Evolutionary conservation across 2,797 vertebrate species (phyloP).

Genomic region (Tragelaphus oryx): DNA sequence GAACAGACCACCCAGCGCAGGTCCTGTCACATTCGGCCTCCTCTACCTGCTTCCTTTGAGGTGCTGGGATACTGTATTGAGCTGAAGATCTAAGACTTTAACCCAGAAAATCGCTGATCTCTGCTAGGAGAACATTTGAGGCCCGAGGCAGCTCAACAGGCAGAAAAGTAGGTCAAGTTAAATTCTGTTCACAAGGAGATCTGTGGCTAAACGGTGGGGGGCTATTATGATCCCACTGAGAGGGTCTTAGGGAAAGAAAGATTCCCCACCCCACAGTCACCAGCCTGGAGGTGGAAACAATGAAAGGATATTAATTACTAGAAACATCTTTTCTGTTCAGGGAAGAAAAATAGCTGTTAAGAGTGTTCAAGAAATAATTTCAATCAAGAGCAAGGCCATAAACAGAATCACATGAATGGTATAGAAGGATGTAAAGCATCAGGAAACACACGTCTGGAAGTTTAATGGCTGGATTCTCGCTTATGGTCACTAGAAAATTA

Average conservation of each 20-base stretch:
- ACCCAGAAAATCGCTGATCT: constrained; percentile 52
- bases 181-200: not conserved
- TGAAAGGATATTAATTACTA: constrained; percentile 17
- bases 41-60: constrained; percentile 44
- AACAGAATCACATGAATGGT: constrained; percentile 24
- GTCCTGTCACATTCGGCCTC: not conserved
- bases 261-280: not conserved
- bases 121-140: constrained; percentile 35
- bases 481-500: constrained; percentile 68
- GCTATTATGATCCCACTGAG: not conserved
- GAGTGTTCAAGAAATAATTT: constrained; percentile 41
- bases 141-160: constrained; percentile 32
- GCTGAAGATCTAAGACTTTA: constrained; percentile 45
- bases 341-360: constrained; percentile 7
- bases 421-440: constrained; percentile 25
- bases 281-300: constrained; percentile 26
- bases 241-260: not conserved
- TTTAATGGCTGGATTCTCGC: constrained; percentile 3
- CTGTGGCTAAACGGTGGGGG: constrained; percentile 35
- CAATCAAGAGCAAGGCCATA: constrained; percentile 57
- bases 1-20: rapidly evolving
- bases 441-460: constrained; percentile 54
- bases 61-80: not conserved
- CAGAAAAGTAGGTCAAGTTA: constrained; percentile 55
- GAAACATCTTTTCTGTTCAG: constrained; percentile 46